Evolutionary conservation across 2,888 invertebrate species (phyloP), one percentile per base, ranked within the genome.

Genomic region (Myopa tessellatipennis): DNA sequence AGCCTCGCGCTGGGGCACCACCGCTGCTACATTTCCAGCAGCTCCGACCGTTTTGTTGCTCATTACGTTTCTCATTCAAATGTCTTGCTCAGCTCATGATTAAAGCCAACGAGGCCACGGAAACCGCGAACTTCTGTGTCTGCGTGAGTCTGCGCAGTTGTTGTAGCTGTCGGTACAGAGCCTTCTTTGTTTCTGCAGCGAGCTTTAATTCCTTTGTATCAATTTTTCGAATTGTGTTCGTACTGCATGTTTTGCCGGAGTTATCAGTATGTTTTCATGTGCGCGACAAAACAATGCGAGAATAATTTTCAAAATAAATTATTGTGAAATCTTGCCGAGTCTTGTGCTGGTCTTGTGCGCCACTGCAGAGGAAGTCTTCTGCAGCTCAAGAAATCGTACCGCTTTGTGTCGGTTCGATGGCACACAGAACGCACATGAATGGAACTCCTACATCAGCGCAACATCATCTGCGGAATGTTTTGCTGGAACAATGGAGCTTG

Each of bases 291-390:
- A 75, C 75, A 75, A 75, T 75, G 69, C 75, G 75, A 75, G 58
- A 75, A 75, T 75, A 68, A 68, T 68, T 75, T 60, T 75, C 75
- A 60, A 75, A 69, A 75, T 75, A 75, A 75, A 75, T 75, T 75
- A 75, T 75, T 75, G 75, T 60, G 60, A 45, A 73, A 34, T 36
- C 52, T 34, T 18, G 18, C 26, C 65, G 67, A 67, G n/a, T 36
- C 38, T 26, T 26, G 67, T 58, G 67, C 40, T 65, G 65, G 18
- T 8, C 65, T 34, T 34, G n/a, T 34, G 67, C 38, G 4, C 16
- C 14, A 34, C 36, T 36, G 40, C 67, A 65, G 36, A 65, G 65
- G 65, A 26, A 36, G 26, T 2, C 10, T 12, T 12, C 68, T 38
- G 38, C 63, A 26, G 36, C 36, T n/a, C 1, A n/a, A 63, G 12